Evolutionary conservation across 2,113 vertebrate species (phyloP).

Genomic region (Panthera tigris): DNA sequence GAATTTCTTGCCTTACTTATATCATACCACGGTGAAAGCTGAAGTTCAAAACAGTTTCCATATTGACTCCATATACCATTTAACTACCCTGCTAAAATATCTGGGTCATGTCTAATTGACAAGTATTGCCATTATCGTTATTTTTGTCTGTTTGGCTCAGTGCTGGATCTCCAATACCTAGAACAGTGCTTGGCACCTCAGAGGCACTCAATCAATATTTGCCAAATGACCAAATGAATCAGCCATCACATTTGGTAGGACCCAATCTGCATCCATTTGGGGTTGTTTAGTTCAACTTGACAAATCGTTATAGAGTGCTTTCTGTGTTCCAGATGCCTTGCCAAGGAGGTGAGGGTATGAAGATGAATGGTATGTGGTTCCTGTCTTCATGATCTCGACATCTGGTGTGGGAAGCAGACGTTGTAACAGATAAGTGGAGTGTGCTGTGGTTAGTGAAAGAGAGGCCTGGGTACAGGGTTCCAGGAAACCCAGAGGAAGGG

Average conservation of each 20-base stretch:
- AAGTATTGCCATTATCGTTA: neutral
- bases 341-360: conserved; percentile 18
- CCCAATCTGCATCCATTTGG: conserved; percentile 36
- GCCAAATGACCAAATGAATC: conserved; percentile 58
- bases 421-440: neutral
- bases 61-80: neutral
- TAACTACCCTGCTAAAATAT: neutral
- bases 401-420: neutral
- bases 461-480: neutral
- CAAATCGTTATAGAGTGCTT: conserved; percentile 48
- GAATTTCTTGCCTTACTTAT: neutral
- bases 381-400: neutral
- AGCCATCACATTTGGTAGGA: conserved; percentile 21
- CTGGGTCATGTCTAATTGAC: conserved; percentile 5
- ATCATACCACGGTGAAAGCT: neutral
- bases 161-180: neutral
- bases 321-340: conserved; percentile 21
- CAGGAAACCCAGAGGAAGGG: neutral
- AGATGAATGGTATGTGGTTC: neutral
- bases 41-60: neutral
- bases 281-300: conserved; percentile 48
- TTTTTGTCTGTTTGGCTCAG: conserved; percentile 19
- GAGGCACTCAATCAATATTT: conserved; percentile 39
- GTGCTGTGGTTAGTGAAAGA: neutral
- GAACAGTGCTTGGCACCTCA: conserved; percentile 25